Base-by-base conservation (phyloP, 2,113 vertebrate species). In the Eubucco bourcierii region DNA sequence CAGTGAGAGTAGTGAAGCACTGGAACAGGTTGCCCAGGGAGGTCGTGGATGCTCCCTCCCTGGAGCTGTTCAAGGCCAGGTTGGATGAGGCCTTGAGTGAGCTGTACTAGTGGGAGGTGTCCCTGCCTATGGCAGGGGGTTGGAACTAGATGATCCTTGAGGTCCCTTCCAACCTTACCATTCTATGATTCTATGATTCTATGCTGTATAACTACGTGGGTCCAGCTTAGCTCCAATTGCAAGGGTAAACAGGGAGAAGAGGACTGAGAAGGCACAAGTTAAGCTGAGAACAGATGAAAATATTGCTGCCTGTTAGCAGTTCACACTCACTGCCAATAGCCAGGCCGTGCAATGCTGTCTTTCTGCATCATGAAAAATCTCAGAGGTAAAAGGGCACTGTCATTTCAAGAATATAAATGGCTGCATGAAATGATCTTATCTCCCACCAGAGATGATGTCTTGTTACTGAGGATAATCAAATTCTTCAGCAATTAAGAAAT, bases 171-270 rank as follows among this genome's bases (percentile, higher is more conserved):
- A n/a, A n/a, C n/a, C n/a, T n/a, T n/a, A n/a, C n/a, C n/a, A n/a
- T n/a, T n/a, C n/a, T n/a, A n/a, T n/a, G n/a, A n/a, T n/a, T n/a
- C n/a, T n/a, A n/a, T n/a, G n/a, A n/a, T n/a, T n/a, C n/a, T n/a
- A n/a, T 89, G 50, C 90, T 93, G 80, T 68, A n/a, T 80, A 94
- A 89, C 79, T 90, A 4, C 3, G 28, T 75, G 61, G 11, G 8
- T 72, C 85, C 90, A 80, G 50, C 50, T 93, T 93, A 78, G 88
- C 80, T 95, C 77, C 84, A 84, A 24, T 90, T 90, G 93, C 84
- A 89, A 95, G 90, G 93, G 47, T 56, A 90, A 90, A 64, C 18
- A 77, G 53, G 34, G 53, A 92, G 72, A 82, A 71, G 34, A 92
- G 63, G 21, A 55, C 59, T 87, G 20, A 46, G 58, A 71, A 91